Conservation (phyloP, 2,888 invertebrate species). For the Coecobrya sp. region DNA sequence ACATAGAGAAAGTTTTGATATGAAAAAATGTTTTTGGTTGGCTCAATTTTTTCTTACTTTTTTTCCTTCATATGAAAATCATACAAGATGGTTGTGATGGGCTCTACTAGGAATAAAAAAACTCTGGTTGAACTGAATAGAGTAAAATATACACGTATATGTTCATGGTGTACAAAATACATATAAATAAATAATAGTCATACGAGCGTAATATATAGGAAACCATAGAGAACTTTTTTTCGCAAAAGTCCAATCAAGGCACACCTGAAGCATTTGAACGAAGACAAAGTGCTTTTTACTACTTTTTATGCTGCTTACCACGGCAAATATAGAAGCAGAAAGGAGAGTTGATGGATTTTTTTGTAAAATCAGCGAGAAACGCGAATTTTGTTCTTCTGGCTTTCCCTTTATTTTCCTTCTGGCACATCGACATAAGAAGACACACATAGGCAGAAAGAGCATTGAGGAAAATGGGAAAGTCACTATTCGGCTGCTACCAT, state of each 20-base stretch:
- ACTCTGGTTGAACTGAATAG: neutral
- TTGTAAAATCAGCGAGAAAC: constrained; percentile 78
- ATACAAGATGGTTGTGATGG: neutral
- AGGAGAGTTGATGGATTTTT: constrained; percentile 73
- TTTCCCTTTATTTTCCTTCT: constrained; percentile 42
- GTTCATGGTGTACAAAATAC: neutral
- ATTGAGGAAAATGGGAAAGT: neutral
- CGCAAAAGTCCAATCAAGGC: constrained; percentile 67
- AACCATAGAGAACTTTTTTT: neutral
- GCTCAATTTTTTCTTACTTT: neutral
- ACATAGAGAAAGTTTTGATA: neutral
- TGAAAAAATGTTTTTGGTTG: neutral
- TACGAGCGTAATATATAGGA: neutral
- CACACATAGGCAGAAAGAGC: neutral
- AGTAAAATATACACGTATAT: neutral
- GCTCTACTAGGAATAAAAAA: neutral
- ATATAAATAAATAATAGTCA: neutral
- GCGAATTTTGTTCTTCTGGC: neutral
- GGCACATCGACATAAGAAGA: constrained; percentile 17
- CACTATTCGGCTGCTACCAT: neutral
- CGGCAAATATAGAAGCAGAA: constrained; percentile 27
- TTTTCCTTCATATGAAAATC: neutral
- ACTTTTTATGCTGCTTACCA: constrained; percentile 22
- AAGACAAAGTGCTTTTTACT: constrained; percentile 57
- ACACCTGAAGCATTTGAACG: constrained; percentile 74